Conservation (phyloP, 2,113 vertebrate species). For the Naja naja region DNA sequence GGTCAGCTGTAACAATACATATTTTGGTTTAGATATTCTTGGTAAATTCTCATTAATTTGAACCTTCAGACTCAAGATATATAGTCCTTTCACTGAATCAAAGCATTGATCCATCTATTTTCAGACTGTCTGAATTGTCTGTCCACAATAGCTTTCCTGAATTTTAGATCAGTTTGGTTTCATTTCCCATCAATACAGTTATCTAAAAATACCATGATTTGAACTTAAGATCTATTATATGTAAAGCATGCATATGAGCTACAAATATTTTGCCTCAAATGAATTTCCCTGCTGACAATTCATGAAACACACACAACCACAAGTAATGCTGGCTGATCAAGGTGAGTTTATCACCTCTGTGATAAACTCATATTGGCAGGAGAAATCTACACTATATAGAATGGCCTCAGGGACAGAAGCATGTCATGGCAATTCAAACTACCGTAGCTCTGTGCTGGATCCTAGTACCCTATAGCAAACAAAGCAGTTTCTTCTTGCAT, state of each 20-base stretch:
- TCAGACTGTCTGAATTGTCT: neutral
- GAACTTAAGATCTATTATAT: neutral
- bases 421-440: too few relatives aligned
- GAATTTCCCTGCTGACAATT: neutral
- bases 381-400: neutral
- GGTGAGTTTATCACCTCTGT: neutral
- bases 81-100: neutral
- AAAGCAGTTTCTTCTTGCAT: neutral
- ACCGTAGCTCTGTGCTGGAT: neutral
- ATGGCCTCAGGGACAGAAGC: neutral
- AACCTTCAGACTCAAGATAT: neutral
- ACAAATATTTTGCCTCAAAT: neutral
- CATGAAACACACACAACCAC: neutral
- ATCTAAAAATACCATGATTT: neutral
- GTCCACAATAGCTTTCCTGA: neutral
- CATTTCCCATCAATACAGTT: neutral
- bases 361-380: too few relatives aligned
- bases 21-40: neutral
- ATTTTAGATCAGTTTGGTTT: neutral
- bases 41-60: neutral
- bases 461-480: neutral
- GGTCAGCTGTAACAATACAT: neutral
- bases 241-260: neutral
- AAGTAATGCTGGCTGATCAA: neutral
- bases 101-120: neutral